Base-by-base conservation (phyloP, 2,888 invertebrate species). In the Coecobrya sp. region DNA sequence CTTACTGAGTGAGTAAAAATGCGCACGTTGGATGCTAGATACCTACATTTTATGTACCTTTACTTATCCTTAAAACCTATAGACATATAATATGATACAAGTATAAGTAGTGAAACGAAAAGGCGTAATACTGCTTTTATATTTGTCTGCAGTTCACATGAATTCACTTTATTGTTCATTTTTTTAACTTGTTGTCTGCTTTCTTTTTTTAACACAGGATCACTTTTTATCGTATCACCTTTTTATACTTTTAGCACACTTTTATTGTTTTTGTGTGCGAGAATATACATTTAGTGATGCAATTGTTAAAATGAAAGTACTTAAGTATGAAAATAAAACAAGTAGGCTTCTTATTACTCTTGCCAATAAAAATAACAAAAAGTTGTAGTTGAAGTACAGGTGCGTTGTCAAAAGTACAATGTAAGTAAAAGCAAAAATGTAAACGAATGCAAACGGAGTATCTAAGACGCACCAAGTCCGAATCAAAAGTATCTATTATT, bases 191-290 rank as follows among this genome's bases (percentile, higher is more conserved):
- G 16, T 68, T 19, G n/a, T 55, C 25, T 86, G n/a, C 59, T 87
- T 82, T 86, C 25, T 62, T 65, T 76, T 94, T 96, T 27, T 96
- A 13, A 19, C 36, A 36, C 36, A 36, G 7, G 36, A 19, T 42
- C 3, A 4, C 13, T 2, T 73, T 73, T 73, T 65, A 65, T 65
- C 19, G 27, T 27, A 65, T 25, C 16, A 11, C 10, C 65, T 27
- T 65, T 59, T 59, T 59, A 22, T 65, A 27, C 65, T 27, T 13
- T 65, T 65, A 65, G 65, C 19, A 65, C 27, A 0, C 0, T 65
- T 27, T 19, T 22, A 65, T 65, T 27, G 7, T 65, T 65, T 65
- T 27, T 27, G 65, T 3, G 27, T 27, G 25, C 49, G 11, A 49
- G 49, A 13, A 49, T 16, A 49, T 16, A 16, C 49, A 49, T 49